A percentile compares a stretch with the other conserved stretches of the same genome.
Conservation (phyloP, 1,140 invertebrate species). For the Cyclargus thomasi region DNA sequence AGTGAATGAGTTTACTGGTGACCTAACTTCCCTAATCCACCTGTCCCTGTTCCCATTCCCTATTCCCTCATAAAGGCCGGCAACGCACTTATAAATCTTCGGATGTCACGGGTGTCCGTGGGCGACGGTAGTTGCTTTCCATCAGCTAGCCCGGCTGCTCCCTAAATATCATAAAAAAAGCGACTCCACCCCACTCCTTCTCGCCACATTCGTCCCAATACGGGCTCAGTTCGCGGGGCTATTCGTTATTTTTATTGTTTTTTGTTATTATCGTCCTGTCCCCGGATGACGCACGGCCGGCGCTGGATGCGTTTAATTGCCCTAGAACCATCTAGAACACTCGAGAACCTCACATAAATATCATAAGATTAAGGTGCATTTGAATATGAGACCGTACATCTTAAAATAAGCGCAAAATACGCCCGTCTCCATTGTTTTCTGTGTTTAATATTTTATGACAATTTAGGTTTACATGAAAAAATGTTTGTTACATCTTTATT, state of each 20-base stretch:
- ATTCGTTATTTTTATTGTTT: slow-evolving; percentile 74
- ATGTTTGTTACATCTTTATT: no score
- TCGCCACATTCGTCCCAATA: slow-evolving; percentile 44
- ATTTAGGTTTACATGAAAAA: no score
- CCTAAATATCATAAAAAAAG: not conserved
- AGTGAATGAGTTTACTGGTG: no score
- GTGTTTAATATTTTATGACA: not conserved
- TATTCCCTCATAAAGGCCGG: no score
- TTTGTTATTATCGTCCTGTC: slow-evolving; percentile 73
- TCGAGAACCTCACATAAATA: slow-evolving; percentile 54
- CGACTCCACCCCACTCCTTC: slow-evolving; percentile 32
- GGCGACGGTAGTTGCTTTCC: no score
- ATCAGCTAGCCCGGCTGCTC: no score
- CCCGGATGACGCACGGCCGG: slow-evolving; percentile 58
- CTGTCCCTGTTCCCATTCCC: no score
- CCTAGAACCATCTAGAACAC: slow-evolving; percentile 32
- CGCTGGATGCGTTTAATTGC: slow-evolving; percentile 71
- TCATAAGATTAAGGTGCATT: slow-evolving; percentile 65
- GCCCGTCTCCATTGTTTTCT: not conserved
- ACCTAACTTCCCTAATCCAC: no score
- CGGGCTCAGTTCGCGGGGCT: slow-evolving; percentile 57
- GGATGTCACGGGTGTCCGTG: no score
- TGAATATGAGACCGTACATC: slow-evolving; percentile 40
- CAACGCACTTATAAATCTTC: no score
- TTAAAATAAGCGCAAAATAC: not conserved